Base-by-base conservation (phyloP, 2,888 invertebrate species). In the Drosophila subsilvestris region DNA sequence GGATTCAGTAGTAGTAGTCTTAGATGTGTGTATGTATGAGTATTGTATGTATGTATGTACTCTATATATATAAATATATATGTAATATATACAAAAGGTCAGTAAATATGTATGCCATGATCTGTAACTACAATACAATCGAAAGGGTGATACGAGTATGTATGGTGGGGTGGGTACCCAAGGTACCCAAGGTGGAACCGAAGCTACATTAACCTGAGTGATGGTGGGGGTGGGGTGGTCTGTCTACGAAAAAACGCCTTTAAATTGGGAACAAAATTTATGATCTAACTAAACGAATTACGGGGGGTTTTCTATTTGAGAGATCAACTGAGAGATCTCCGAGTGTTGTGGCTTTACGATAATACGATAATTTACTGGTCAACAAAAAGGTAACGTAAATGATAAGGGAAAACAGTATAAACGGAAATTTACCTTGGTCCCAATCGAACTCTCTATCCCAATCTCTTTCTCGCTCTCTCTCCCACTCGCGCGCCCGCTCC, bases 361-460 rank as follows among this genome's bases (percentile, higher is more conserved):
- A 50, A 37, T 63, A 50, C 50, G n/a, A n/a, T 55, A 65, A 65
- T 43, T 69, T 76, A 76, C 48, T 55, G 51, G 50, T 51, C 29
- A 0, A 51, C 27, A 42, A 75, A 66, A 74, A 74, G 50, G 60
- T 74, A 71, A 78, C 48, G 22, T 22, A 71, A 68, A 60, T 67
- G 8, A 37, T 37, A 37, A 37, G 37, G 37, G 6, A 37, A 32
- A 32, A 37, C 37, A 37, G 37, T 37, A 37, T 37, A 37, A 37
- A 37, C 37, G 37, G 37, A 62, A 86, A 86, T 90, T 90, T 91
- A 91, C 91, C 91, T 91, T 91, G 90, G 88, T 91, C 91, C 91
- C 91, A 91, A 89, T 91, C 91, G 90, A 91, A 91, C 84, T 91
- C 91, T 89, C 90, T 90, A 89, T 91, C 90, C 90, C 91, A 91